Evolutionary conservation across 2,888 invertebrate genomes (phyloP).

Genomic region (Spatulosminthurus flaviceps): DNA sequence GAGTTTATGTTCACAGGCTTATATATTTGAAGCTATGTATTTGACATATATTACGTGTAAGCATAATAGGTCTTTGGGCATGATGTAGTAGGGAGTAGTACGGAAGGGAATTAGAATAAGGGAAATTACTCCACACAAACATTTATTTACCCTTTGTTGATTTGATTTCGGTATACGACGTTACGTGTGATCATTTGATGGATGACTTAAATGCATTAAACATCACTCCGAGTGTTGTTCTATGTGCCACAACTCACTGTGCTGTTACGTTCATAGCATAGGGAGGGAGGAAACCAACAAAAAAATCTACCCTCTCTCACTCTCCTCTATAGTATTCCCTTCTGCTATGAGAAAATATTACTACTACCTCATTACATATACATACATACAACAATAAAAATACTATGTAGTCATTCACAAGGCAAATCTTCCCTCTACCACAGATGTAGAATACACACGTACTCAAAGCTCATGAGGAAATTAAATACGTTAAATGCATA

Average conservation of each 20-base stretch:
- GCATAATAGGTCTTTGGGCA: no score
- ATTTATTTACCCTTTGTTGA: slow-evolving; percentile 44
- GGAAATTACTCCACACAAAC: slow-evolving; percentile 19
- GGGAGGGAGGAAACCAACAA: slow-evolving; percentile 19
- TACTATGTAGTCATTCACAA: no score
- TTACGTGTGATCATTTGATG: slow-evolving; percentile 43
- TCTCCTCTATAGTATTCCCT: neutral
- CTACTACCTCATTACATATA: neutral
- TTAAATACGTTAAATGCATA: no score
- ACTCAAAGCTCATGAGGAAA: neutral
- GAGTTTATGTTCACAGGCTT: no score
- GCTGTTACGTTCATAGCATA: slow-evolving; percentile 7
- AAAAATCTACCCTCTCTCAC: slow-evolving; percentile 26
- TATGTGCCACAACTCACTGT: neutral
- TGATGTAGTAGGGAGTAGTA: no score
- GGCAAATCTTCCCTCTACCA: neutral
- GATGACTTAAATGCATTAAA: slow-evolving; percentile 49
- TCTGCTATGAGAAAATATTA: no score
- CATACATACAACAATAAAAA: no score
- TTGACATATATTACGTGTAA: neutral
- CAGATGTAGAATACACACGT: neutral
- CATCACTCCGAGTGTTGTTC: neutral
- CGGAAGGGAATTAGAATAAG: no score
- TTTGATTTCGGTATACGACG: slow-evolving; percentile 43
- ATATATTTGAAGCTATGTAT: no score